Evolutionary conservation across 2,113 vertebrate genomes (phyloP), one percentile per base, ranked within the genome.

Genomic region (Panthera leo): DNA sequence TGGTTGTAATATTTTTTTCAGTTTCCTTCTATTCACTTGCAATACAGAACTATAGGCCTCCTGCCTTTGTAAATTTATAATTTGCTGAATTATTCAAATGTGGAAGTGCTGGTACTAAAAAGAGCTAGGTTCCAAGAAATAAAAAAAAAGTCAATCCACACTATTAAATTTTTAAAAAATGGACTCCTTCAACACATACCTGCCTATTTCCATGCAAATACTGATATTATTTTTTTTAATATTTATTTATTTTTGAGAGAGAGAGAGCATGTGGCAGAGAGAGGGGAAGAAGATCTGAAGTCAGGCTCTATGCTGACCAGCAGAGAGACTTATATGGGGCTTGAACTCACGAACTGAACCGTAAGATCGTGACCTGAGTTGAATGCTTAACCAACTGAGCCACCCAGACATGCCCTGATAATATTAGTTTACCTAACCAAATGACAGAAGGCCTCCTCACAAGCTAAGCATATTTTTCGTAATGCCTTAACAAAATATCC

Each of bases 21-120:
- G 29, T 91, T 85, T 48, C 36, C 48, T 45, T 63, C 12, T 88
- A 27, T 53, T 76, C n/a, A 76, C 70, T 90, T 75, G 45, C 2
- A 76, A 34, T 61, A 23, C 39, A 92, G 39, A 36, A 58, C 16
- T 76, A 5, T 4, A 73, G 5, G 10, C 18, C 19, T 79, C 58
- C 34, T 85, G 53, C 78, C 19, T 85, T 89, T 89, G n/a, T 92
- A 65, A 73, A 42, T 89, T 79, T 84, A 58, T 45, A 79, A 71
- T 92, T 80, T 92, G 63, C 51, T 88, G 65, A 92, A 51, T 88
- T 67, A 80, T 94, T 80, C 31, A 85, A 14, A 84, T 75, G 18
- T 61, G 16, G 18, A 67, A 6, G 67, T 79, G 31, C 53, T 91
- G n/a, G 68, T 82, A 53, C 15, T 36, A 94, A 76, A 34, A 65